Evolutionary conservation across 2,113 vertebrate genomes (phyloP), one percentile per base, ranked within the genome.

Genomic region (Rhea pennata): DNA sequence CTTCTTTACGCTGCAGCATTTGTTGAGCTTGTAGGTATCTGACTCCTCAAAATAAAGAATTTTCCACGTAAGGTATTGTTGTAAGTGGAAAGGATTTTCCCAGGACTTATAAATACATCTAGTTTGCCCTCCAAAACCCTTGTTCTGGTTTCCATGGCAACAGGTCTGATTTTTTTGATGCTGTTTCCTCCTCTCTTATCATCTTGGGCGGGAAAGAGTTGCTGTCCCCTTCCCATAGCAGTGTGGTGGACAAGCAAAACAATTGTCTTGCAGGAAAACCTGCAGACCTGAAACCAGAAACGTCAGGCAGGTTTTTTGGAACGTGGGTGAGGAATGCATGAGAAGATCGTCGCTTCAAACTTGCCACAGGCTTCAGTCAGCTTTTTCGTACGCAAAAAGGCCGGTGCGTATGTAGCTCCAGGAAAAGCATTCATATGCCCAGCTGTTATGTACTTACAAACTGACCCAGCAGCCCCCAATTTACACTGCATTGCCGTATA

Each of bases 141-240:
- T 82, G 23, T 70, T 94, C 93, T 86, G 46, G 95, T 97, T 96
- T 91, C 96, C 85, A 94, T 96, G 96, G 44, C 94, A 95, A 96
- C 96, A 78, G 17, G 31, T 53, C 70, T 88, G 87, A 74, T 69
- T 95, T 96, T 54, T 26, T 89, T 76, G 71, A 84, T 75, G 62
- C 87, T 94, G 50, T 95, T 95, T 91, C 88, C 93, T 83, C 69
- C 39, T 67, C 12, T 87, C 61, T 1, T 74, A 86, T 96, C 59
- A 22, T 96, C 74, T 92, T 46, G 78, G 27, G 33, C 92, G 58
- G 78, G 65, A 59, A 92, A 80, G 65, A 77, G 40, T 80, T 93
- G 79, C 69, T 83, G 81, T 92, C 85, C 90, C 82, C 42, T 86
- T 93, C 75, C 85, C 94, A 64, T 3, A 87, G 24, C 33, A 54